Percentiles rank a stretch among this genome's conserved stretches.
These are phyloP conservation scores for Atethmia centrago DNA, from an alignment of 2,888 invertebrate species.

Conservation along the genomic window DNA sequence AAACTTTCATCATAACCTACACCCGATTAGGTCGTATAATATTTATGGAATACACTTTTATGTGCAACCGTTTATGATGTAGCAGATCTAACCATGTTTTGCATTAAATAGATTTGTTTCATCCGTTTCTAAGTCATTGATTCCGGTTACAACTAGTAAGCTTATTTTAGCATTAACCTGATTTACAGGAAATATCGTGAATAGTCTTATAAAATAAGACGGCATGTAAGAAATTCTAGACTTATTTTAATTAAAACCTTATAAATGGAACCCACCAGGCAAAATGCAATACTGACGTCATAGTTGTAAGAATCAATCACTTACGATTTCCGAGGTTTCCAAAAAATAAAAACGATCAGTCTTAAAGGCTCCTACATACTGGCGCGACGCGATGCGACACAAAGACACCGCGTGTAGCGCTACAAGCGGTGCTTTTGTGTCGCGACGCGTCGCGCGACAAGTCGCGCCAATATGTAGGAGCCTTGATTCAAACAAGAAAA, in stretches of 20 bases:
- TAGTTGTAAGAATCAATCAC: slow-evolving; percentile 42
- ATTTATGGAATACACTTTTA: slow-evolving; percentile 32
- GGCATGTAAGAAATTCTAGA: neutral
- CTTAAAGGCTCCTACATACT: too few relatives aligned
- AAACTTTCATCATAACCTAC: slow-evolving; percentile 14
- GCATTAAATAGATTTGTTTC: slow-evolving; percentile 3
- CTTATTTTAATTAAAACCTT: neutral
- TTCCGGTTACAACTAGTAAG: neutral
- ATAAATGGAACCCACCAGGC: neutral
- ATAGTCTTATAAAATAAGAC: neutral
- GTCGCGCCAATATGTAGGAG: too few relatives aligned
- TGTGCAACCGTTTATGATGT: slow-evolving; percentile 7
- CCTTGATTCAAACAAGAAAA: slow-evolving; percentile 25
- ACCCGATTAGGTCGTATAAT: slow-evolving; percentile 14
- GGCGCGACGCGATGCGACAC: too few relatives aligned
- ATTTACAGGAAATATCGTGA: neutral
- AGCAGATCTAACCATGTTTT: neutral
- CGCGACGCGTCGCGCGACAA: too few relatives aligned
- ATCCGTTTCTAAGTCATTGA: slow-evolving; percentile 9
- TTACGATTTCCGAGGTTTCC: slow-evolving; percentile 27
- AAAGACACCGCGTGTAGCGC: too few relatives aligned
- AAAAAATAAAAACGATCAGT: slow-evolving; percentile 13
- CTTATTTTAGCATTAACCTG: slow-evolving; percentile 1
- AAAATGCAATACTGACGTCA: slow-evolving; percentile 11
- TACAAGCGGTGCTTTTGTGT: too few relatives aligned